Evolutionary conservation across 2,113 vertebrate species (phyloP).

Genomic region (Hippocampus barbouri): DNA sequence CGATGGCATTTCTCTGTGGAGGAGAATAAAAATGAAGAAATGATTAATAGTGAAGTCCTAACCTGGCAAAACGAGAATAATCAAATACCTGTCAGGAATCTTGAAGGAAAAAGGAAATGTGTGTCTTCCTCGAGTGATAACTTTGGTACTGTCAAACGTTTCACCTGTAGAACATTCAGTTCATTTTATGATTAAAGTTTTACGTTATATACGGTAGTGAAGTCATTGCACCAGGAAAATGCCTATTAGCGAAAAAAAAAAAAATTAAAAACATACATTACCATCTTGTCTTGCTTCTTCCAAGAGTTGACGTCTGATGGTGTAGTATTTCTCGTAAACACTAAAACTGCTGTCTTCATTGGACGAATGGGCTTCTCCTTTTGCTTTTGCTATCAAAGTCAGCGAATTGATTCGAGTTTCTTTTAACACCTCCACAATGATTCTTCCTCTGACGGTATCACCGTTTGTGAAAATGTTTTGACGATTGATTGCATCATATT

Average conservation of each 20-base stretch:
- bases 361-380: constrained; percentile 49
- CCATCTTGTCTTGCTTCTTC: constrained; percentile 47
- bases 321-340: constrained; percentile 60
- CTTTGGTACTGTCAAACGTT: constrained; percentile 34
- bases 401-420: constrained; percentile 47
- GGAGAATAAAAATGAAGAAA: neutral
- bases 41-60: neutral
- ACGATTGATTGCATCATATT: constrained; percentile 64
- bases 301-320: constrained; percentile 46
- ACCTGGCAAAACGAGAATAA: neutral
- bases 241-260: neutral
- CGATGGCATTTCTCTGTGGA: constrained; percentile 58
- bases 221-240: neutral
- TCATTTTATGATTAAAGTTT: neutral
- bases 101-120: constrained; percentile 57
- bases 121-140: constrained; percentile 53
- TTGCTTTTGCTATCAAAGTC: constrained; percentile 50
- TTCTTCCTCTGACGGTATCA: constrained; percentile 58
- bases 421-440: constrained; percentile 54
- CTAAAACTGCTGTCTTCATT: constrained; percentile 40
- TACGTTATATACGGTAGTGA: neutral
- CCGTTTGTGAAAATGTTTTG: constrained; percentile 64
- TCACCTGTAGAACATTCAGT: neutral
- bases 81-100: constrained; percentile 55
- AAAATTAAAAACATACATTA: constrained; percentile 28